phyloP scores from a whole-genome alignment of 2,113 vertebrate genomes.

The Dasypus novemcinctus region DNA sequence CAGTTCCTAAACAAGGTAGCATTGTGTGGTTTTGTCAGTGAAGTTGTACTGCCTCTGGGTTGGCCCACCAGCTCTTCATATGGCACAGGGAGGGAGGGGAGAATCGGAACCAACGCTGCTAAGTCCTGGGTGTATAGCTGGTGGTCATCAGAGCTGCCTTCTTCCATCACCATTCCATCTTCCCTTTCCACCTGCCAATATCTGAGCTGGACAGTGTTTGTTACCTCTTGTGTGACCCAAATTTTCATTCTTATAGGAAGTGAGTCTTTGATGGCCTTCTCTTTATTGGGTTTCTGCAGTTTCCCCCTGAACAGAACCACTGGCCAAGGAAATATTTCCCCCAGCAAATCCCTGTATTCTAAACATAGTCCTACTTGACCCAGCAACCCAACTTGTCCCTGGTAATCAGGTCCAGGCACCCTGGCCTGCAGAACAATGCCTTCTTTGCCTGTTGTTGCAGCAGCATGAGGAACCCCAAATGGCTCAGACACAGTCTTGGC shows the following conservation, averaged over 20 bases:
- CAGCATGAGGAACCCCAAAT: neutral
- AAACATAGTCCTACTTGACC: neutral
- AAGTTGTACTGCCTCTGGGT: fast-evolving
- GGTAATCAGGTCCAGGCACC: too few species aligned
- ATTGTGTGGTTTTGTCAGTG: neutral
- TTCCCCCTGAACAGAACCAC: neutral
- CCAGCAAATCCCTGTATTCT: neutral
- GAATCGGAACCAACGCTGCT: too few species aligned
- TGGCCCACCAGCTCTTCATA: neutral
- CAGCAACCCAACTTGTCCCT: neutral
- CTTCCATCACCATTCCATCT: neutral
- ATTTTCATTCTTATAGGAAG: neutral
- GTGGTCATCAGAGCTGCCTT: neutral
- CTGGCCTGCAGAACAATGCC: too few species aligned
- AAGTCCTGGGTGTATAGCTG: too few species aligned
- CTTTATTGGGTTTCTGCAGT: neutral
- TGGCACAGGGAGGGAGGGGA: neutral
- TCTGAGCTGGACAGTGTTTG: neutral
- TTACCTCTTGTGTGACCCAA: neutral
- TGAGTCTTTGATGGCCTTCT: neutral
- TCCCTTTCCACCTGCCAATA: neutral
- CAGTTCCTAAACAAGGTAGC: neutral
- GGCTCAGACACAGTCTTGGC: neutral
- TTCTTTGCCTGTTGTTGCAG: neutral
- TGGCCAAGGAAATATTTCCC: neutral